Evolutionary conservation across 2,888 invertebrate genomes (phyloP).

Genomic region (Stenodema calcarata): DNA sequence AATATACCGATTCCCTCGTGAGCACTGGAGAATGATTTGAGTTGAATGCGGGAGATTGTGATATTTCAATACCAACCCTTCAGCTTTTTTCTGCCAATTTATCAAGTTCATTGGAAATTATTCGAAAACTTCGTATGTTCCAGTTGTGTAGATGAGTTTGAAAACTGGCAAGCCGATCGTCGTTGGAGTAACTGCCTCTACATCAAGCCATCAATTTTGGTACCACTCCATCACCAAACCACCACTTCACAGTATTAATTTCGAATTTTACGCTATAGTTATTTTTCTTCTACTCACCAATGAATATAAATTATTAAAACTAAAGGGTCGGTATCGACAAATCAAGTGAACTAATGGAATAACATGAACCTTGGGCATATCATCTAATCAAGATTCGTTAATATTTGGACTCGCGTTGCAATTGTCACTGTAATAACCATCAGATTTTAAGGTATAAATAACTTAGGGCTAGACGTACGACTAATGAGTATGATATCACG

Average conservation of each 20-base stretch:
- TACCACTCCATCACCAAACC: no score
- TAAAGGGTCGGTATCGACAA: background rate
- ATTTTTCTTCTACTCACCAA: no score
- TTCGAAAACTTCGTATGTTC: no score
- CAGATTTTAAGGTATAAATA: background rate
- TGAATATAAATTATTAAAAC: background rate
- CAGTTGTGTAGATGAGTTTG: no score
- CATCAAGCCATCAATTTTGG: no score
- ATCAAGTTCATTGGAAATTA: no score
- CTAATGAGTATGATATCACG: conserved; percentile 19
- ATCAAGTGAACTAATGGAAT: background rate
- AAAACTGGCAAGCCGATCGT: no score
- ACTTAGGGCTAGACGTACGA: background rate
- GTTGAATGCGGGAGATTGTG: background rate
- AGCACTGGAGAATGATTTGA: background rate
- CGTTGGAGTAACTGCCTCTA: no score
- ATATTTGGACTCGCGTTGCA: background rate
- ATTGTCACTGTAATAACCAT: background rate
- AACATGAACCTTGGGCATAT: background rate
- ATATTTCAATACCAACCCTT: no score
- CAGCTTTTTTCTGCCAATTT: no score
- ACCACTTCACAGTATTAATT: no score
- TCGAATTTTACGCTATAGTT: no score
- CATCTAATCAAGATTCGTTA: background rate
- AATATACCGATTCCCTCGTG: background rate